Conservation (phyloP, 1,140 invertebrate genomes). For the Vollenhovia emeryi region DNA sequence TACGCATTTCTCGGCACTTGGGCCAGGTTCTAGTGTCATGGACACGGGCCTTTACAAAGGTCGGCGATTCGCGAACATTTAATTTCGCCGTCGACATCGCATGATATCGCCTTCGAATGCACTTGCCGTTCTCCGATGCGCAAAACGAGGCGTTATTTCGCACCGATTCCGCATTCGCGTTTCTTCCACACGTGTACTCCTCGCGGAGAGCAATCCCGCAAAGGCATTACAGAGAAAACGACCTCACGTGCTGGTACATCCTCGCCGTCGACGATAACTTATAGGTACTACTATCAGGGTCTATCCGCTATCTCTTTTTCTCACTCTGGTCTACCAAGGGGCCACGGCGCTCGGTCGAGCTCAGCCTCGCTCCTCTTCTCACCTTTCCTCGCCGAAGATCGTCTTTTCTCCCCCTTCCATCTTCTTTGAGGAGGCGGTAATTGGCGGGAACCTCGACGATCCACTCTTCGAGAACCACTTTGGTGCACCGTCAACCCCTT, state of each 20-base stretch:
- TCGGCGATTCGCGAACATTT: neutral
- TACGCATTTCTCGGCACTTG: too few relatives aligned
- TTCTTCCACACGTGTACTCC: neutral
- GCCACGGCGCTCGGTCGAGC: neutral
- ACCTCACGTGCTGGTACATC: conserved; percentile 32
- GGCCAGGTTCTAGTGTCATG: too few relatives aligned
- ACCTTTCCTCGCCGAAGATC: neutral
- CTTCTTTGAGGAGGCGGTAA: conserved; percentile 49
- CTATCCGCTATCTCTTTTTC: neutral
- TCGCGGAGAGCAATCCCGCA: conserved; percentile 11
- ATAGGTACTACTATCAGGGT: conserved; percentile 14
- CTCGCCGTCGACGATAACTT: conserved; percentile 64
- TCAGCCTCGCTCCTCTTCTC: neutral
- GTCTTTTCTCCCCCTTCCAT: conserved; percentile 8
- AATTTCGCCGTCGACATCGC: neutral
- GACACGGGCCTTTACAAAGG: too few relatives aligned
- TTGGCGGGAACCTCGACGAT: conserved; percentile 65
- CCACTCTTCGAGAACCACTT: conserved; percentile 66
- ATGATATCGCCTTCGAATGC: neutral
- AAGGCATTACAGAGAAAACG: conserved; percentile 11
- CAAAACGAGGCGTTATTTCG: conserved; percentile 13
- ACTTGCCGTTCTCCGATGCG: neutral
- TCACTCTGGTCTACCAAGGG: neutral
- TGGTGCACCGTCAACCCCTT: conserved; percentile 35
- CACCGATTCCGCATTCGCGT: neutral